Evolutionary conservation across 1,140 invertebrate species (phyloP).

Genomic region (Chironomus striatipennis): DNA sequence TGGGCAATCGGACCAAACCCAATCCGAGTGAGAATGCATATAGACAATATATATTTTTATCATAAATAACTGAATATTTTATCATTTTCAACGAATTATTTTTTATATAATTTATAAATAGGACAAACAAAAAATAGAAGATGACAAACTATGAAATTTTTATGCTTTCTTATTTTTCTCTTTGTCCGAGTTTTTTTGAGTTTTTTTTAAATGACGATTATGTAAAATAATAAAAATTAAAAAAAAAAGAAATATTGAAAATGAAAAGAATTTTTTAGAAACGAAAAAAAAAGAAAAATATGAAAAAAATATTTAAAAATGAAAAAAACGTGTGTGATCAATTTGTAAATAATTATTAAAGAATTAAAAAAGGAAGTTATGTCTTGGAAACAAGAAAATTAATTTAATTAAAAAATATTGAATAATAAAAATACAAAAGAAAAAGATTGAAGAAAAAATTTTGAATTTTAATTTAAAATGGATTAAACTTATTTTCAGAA

Average conservation of each 20-base stretch:
- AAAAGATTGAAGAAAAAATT: too few relatives aligned
- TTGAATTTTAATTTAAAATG: too few relatives aligned
- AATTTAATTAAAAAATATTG: not conserved
- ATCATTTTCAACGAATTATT: conserved; percentile 6
- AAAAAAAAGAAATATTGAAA: not conserved
- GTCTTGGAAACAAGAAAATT: not conserved
- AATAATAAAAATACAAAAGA: too few relatives aligned
- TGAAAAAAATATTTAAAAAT: not conserved
- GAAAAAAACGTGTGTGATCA: conserved; percentile 4
- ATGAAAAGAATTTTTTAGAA: not conserved
- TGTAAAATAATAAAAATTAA: not conserved
- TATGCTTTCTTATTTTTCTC: not conserved
- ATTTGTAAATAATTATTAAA: conserved; percentile 10
- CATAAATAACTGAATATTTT: not conserved
- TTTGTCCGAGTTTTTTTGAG: not conserved
- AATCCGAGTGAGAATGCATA: not conserved
- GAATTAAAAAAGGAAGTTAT: not conserved
- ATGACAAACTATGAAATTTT: not conserved
- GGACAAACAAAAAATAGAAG: not conserved
- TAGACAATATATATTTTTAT: not conserved
- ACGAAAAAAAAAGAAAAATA: not conserved
- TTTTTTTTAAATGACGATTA: not conserved
- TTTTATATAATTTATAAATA: conserved; percentile 9
- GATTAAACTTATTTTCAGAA: too few relatives aligned
- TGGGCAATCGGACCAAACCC: too few relatives aligned